Evolutionary conservation across 1,140 invertebrate genomes (phyloP).

Genomic region (Pomacea maculata): DNA sequence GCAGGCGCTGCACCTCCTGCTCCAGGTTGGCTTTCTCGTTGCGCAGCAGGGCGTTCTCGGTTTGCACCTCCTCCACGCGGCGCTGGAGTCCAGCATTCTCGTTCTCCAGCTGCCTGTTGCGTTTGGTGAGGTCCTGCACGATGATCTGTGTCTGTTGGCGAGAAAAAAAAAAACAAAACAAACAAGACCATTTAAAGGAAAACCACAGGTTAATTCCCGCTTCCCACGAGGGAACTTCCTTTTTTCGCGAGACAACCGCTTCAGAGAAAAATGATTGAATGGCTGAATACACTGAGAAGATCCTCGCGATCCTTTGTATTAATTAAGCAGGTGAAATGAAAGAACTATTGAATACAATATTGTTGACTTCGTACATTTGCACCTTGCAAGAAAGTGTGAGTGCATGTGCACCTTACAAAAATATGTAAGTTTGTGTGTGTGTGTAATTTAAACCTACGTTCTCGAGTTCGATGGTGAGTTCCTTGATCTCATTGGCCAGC

Average conservation of each 20-base stretch:
- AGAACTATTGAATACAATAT: too few relatives aligned
- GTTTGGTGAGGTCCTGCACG: constrained; percentile 61
- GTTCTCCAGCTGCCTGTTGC: constrained; percentile 62
- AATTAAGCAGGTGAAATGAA: too few relatives aligned
- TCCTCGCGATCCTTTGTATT: too few relatives aligned
- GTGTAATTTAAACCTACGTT: constrained; percentile 50
- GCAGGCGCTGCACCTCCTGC: constrained; percentile 57
- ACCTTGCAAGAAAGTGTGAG: too few relatives aligned
- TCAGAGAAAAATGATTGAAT: neutral
- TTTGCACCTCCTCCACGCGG: constrained; percentile 56
- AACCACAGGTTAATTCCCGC: too few relatives aligned
- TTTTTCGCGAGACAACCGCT: neutral
- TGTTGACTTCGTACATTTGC: too few relatives aligned
- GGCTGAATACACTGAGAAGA: too few relatives aligned
- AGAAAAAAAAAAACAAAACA: constrained; percentile 15
- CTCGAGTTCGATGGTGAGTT: constrained; percentile 64
- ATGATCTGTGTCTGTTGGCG: constrained; percentile 57
- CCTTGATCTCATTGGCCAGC: constrained; percentile 61
- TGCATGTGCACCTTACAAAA: too few relatives aligned
- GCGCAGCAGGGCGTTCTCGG: constrained; percentile 52
- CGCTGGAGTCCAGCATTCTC: constrained; percentile 57
- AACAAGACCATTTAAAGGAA: neutral
- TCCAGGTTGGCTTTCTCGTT: constrained; percentile 60
- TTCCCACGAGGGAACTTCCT: too few relatives aligned
- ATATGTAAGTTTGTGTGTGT: too few relatives aligned